Conservation (phyloP, 2,113 vertebrate species). For the Malurus alboscapulatus region DNA sequence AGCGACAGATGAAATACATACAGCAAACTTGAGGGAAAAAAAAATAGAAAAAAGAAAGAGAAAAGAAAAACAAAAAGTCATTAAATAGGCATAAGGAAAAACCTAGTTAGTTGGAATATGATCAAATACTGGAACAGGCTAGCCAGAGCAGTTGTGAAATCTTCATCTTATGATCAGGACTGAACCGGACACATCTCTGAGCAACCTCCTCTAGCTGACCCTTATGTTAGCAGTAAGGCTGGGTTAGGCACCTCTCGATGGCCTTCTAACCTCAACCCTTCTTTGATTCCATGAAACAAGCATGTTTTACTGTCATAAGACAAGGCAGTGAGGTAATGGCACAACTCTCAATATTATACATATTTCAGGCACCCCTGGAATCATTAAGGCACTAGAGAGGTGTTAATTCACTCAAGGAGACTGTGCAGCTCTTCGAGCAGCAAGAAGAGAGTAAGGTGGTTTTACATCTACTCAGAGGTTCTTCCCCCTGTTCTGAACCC, state of each 20-base stretch:
- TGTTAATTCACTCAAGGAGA: not conserved
- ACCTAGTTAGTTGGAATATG: not conserved
- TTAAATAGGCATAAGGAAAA: not conserved
- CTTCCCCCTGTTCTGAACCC: rapidly evolving
- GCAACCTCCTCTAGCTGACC: not conserved
- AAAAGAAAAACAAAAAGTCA: not conserved
- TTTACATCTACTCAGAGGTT: not conserved
- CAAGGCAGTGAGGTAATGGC: not conserved
- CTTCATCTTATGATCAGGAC: not conserved
- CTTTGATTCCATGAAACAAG: not conserved
- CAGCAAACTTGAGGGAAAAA: not conserved
- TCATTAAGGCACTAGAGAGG: not conserved
- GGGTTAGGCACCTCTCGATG: not conserved
- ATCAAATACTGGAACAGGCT: not conserved
- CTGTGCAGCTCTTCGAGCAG: not conserved
- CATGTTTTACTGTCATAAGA: not conserved
- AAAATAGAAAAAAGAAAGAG: too few species aligned
- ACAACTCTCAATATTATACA: not conserved
- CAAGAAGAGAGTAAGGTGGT: not conserved
- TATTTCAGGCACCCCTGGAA: not conserved
- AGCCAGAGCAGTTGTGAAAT: not conserved
- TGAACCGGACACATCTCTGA: not conserved
- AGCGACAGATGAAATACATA: not conserved
- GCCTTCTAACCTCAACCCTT: not conserved
- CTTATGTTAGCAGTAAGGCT: not conserved